Base-by-base conservation (phyloP, 1,140 invertebrate genomes). In the Palaemon carinicauda region DNA sequence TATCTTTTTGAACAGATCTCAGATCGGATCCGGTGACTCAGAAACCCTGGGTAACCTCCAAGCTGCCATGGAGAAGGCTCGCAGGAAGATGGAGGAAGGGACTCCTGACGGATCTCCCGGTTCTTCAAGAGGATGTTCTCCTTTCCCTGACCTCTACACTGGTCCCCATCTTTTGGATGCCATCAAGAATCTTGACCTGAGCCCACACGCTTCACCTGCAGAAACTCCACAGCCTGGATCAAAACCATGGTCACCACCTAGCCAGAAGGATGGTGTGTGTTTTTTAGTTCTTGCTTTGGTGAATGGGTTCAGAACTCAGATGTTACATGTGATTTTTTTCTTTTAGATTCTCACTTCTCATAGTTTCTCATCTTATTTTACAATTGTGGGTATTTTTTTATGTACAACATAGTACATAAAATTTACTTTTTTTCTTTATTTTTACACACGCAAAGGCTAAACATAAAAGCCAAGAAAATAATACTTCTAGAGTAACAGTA, bases 21-120 rank as follows among this genome's bases (percentile, higher is more conserved):
- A 86, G 75, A 95, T 95, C 90, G 94, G 93, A 82, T 95, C 93
- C 79, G 92, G 93, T 1, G 93, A 94, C 0, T 93, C 95, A 85
- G 94, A 94, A 89, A 95, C 94, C 88, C 95, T 96, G 81, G 94
- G 95, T 87, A 95, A 94, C 88, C 91, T 96, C 24, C 95, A 95
- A 90, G 93, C 92, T 79, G 95, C 95, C 7, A 96, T 96, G 92
- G 94, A 94, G n/a, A 95, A 95, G 90, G 95, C 95, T 1, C 93
- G 88, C 17, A 73, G 81, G 33, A 87, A 71, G 53, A 89, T 89
- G 88, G 88, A 89, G 41, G 88, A 87, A 81, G 86, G 78, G 4
- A 89, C 88, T 19, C 88, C 88, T 17, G 88, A 89, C 41, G 83
- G 83, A 0, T 89, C 88, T 2, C 88, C 88, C 21, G 77, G 82